phyloP scores from a whole-genome alignment of 1,140 invertebrate species.

The Micrasema minimum region DNA sequence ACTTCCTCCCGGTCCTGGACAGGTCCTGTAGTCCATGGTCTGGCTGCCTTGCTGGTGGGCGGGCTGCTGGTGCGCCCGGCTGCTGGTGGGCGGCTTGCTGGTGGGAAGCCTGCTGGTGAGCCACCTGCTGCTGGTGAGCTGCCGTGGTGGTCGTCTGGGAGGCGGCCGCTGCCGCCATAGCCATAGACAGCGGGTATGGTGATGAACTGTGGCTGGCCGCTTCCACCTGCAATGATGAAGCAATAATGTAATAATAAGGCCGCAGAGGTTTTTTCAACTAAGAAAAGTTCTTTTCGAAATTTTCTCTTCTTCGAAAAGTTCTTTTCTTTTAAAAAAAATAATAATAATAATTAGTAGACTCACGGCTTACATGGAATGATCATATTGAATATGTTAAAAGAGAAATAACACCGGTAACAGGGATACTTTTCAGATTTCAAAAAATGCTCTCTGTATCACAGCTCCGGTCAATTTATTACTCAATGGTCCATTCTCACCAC shows the following conservation, averaged over 20 bases:
- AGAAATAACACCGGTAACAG: no score
- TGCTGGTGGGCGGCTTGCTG: not conserved
- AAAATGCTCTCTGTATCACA: no score
- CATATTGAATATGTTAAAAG: no score
- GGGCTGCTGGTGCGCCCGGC: not conserved
- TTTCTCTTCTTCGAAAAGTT: no score
- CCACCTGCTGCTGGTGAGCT: conserved; percentile 57
- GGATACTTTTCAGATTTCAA: no score
- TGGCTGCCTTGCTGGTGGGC: conserved; percentile 52
- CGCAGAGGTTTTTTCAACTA: no score
- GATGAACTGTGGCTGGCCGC: conserved; percentile 68
- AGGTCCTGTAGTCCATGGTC: conserved; percentile 64
- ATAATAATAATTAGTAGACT: no score
- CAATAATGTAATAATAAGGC: conserved; percentile 3
- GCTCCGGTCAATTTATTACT: no score
- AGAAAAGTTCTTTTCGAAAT: no score
- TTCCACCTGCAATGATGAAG: conserved; percentile 38
- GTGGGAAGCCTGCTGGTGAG: not conserved
- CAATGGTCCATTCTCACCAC: no score
- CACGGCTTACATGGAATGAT: no score
- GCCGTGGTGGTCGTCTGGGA: conserved; percentile 53
- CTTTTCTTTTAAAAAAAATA: no score
- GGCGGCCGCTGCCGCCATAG: conserved; percentile 63
- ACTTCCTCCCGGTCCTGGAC: conserved; percentile 62
- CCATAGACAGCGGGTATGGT: conserved; percentile 71